Percentiles rank a stretch among this genome's conserved stretches.
Conservation (phyloP, 2,797 vertebrate species). For the Acridotheres tristis region DNA sequence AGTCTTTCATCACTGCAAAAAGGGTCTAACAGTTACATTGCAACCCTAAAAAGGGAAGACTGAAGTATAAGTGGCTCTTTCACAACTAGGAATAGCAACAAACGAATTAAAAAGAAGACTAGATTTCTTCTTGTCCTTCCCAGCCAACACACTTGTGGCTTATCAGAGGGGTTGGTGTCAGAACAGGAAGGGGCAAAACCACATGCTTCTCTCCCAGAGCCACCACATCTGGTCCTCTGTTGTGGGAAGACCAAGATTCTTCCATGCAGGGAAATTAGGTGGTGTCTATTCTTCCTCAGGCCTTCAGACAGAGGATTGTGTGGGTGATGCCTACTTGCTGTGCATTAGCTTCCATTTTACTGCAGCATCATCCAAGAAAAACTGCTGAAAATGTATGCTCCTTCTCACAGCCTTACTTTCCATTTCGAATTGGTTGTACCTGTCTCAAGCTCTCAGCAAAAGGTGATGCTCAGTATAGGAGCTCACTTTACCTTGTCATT, state of each 20-base stretch:
- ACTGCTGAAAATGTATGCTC: background rate
- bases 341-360: background rate
- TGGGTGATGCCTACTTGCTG: background rate
- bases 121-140: background rate
- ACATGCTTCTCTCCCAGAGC: background rate
- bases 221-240: background rate
- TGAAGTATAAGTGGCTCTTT: background rate
- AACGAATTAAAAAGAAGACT: background rate
- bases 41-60: background rate
- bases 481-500: background rate
- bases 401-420: background rate
- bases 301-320: background rate
- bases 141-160: background rate
- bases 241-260: background rate
- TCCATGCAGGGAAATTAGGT: rapidly evolving
- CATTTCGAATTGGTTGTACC: background rate
- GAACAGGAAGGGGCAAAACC: background rate
- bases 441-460: background rate
- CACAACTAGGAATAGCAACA: background rate
- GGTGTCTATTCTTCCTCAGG: background rate
- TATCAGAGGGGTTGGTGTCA: background rate
- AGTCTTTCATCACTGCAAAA: background rate
- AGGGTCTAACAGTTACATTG: background rate
- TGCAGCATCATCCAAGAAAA: background rate
- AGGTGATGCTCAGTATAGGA: background rate